Percentiles rank a stretch among this genome's conserved stretches.
Conservation (phyloP, 2,797 vertebrate species). For the Ataeniobius toweri region DNA sequence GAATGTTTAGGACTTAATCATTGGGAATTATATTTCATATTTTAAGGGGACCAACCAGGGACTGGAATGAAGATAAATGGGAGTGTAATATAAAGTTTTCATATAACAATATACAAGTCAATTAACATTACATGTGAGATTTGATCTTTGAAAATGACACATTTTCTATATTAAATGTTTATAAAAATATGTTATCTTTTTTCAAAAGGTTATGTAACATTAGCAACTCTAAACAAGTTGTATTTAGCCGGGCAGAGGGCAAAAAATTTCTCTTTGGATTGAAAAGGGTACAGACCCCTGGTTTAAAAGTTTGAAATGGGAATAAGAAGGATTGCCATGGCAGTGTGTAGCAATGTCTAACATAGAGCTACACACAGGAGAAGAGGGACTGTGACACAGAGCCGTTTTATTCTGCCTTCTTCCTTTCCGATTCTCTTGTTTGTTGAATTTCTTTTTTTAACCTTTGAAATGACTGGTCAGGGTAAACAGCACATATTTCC, state of each 20-base stretch:
- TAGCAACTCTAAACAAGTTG: too few species aligned
- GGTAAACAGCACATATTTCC: slow-evolving; percentile 27
- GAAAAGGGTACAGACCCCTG: too few species aligned
- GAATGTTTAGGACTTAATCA: too few species aligned
- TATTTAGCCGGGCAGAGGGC: too few species aligned
- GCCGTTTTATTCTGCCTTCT: slow-evolving; percentile 48
- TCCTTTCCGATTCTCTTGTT: slow-evolving; percentile 46
- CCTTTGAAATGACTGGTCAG: slow-evolving; percentile 44
- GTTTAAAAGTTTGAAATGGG: background rate
- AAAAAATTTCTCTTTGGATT: too few species aligned
- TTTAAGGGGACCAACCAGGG: too few species aligned
- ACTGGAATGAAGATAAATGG: background rate
- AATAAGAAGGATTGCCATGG: background rate
- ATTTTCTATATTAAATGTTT: too few species aligned
- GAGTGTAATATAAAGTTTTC: too few species aligned
- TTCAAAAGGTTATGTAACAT: too few species aligned
- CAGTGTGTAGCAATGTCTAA: background rate
- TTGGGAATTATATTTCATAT: too few species aligned
- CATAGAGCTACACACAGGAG: background rate
- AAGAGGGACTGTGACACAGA: background rate
- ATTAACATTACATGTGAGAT: background rate
- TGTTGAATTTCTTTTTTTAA: slow-evolving; percentile 44
- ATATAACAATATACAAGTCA: background rate
- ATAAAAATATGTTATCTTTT: too few species aligned
- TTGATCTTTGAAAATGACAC: background rate